These are phyloP conservation scores for Sciurus niger DNA, from an alignment of 2,113 vertebrate genomes.

Conservation along the genomic window DNA sequence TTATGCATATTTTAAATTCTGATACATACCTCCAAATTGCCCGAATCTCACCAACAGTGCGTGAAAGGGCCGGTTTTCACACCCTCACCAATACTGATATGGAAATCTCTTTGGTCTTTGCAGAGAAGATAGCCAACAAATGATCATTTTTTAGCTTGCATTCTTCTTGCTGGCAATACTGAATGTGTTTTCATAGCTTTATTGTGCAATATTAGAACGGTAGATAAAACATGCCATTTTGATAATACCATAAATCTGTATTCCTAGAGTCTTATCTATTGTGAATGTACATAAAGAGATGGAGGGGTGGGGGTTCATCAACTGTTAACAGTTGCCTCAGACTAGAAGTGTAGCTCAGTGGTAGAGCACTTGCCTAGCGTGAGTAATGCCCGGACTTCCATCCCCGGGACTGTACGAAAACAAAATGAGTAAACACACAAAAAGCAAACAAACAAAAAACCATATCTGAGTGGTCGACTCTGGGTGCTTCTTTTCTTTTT, in stretches of 20 bases:
- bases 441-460: neutral
- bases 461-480: neutral
- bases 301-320: neutral
- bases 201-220: conserved; percentile 12
- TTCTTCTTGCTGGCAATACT: conserved; percentile 50
- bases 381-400: neutral
- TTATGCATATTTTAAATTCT: neutral
- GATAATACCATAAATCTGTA: neutral
- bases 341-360: neutral
- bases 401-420: neutral
- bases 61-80: neutral
- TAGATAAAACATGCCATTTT: neutral
- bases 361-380: neutral
- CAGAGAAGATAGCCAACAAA: neutral
- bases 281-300: neutral
- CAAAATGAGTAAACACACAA: neutral
- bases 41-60: neutral
- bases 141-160: conserved; percentile 3
- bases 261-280: neutral
- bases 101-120: neutral
- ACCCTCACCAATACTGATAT: neutral
- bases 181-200: conserved; percentile 35
- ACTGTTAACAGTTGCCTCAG: neutral
- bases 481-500: neutral
- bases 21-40: neutral